phyloP scores from a whole-genome alignment of 1,140 invertebrate genomes.

The Camponotus pennsylvanicus region DNA sequence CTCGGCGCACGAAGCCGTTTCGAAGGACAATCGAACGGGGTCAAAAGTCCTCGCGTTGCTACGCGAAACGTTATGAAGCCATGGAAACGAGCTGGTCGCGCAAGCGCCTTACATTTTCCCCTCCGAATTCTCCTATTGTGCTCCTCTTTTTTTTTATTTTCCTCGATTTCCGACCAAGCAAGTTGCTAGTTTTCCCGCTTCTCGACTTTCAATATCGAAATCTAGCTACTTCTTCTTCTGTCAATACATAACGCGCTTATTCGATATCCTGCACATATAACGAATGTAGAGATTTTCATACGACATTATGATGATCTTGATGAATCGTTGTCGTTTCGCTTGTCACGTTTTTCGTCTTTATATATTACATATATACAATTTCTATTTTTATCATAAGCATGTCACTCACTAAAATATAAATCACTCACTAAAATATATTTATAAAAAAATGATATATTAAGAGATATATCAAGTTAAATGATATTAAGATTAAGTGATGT shows the following conservation, averaged over 20 bases:
- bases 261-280: not conserved
- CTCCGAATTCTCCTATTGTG: conserved; percentile 35
- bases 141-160: conserved; percentile 44
- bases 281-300: conserved; percentile 51
- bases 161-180: conserved; percentile 37
- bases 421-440: not conserved
- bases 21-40: conserved; percentile 80
- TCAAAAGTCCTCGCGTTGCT: conserved; percentile 81
- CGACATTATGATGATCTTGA: not conserved
- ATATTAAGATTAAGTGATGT: too few species aligned
- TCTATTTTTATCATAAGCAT: not conserved
- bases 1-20: conserved; percentile 67
- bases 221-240: not conserved
- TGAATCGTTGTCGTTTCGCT: conserved; percentile 26
- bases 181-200: conserved; percentile 65
- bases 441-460: not conserved
- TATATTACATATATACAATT: not conserved
- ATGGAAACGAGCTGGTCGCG: conserved; percentile 75
- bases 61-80: conserved; percentile 78
- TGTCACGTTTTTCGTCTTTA: not conserved
- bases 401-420: not conserved
- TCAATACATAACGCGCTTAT: not conserved
- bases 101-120: conserved; percentile 72
- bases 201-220: conserved; percentile 33
- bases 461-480: too few species aligned